Conservation (phyloP, 2,113 vertebrate species). For the Vidua macroura region DNA sequence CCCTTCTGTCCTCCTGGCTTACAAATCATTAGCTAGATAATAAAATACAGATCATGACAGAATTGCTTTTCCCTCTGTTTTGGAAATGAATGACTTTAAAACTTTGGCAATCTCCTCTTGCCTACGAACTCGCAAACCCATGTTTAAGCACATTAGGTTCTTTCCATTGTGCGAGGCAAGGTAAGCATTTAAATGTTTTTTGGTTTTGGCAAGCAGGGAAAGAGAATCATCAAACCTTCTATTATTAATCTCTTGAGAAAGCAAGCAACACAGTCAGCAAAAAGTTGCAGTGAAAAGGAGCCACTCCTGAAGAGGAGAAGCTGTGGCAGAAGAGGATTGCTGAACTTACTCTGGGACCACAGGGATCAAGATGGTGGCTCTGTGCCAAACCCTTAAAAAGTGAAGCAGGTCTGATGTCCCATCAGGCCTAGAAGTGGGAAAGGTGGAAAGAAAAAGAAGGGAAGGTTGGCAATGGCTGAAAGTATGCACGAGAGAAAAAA, state of each 20-base stretch:
- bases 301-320: background rate
- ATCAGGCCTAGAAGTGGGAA: background rate
- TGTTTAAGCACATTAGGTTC: background rate
- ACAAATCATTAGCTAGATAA: slow-evolving; percentile 9
- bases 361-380: background rate
- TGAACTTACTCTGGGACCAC: background rate
- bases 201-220: slow-evolving; percentile 3
- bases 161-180: background rate
- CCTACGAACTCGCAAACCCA: background rate
- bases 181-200: background rate
- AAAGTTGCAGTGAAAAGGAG: background rate
- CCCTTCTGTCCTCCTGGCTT: slow-evolving; percentile 21
- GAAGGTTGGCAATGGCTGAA: background rate
- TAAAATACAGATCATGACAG: slow-evolving; percentile 14
- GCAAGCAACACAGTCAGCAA: background rate
- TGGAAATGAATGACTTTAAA: slow-evolving; percentile 35
- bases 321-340: background rate
- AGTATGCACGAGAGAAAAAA: background rate
- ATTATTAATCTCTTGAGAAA: slow-evolving; percentile 8
- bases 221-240: background rate
- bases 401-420: background rate
- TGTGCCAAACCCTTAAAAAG: background rate
- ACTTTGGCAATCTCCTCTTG: slow-evolving; percentile 15
- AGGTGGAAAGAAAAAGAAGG: background rate
- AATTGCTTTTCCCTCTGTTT: slow-evolving; percentile 14